Conservation (phyloP, 2,888 invertebrate species). For the Drosophila setosimentum region DNA sequence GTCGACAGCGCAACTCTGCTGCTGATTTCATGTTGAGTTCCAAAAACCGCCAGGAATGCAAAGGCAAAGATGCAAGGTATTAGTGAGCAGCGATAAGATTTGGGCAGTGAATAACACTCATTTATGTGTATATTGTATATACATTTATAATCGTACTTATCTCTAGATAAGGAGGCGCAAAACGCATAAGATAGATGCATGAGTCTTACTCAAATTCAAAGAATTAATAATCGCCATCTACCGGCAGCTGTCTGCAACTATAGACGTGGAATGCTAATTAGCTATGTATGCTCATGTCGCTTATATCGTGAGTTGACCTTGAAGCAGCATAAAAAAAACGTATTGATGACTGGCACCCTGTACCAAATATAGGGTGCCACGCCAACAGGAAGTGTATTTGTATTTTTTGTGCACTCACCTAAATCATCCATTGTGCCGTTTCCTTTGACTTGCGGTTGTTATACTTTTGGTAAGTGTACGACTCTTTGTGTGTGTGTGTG, state of each 20-base stretch:
- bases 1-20: constrained; percentile 12
- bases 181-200: constrained; percentile 24
- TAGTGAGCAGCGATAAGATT: constrained; percentile 34
- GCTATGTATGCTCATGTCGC: constrained; percentile 31
- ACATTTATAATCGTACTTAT: constrained; percentile 1
- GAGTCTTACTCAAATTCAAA: constrained; percentile 9
- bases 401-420: constrained; percentile 56
- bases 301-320: constrained; percentile 61
- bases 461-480: constrained; percentile 23
- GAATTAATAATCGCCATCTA: constrained; percentile 39
- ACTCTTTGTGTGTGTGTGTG: constrained; percentile 30
- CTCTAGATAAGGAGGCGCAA: constrained; percentile 9
- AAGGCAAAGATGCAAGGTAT: constrained; percentile 38
- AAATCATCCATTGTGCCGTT: constrained; percentile 66
- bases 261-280: constrained; percentile 55
- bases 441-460: constrained; percentile 28
- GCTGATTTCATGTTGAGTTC: constrained; percentile 40
- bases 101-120: constrained; percentile 2
- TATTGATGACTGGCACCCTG: constrained; percentile 22
- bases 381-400: constrained; percentile 24
- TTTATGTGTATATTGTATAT: constrained; percentile 1
- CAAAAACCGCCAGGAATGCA: constrained; percentile 49
- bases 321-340: constrained; percentile 43
- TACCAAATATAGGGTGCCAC: constrained; percentile 25
- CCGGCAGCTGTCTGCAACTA: constrained; percentile 15